Percentiles rank a stretch among this genome's conserved stretches.
These are phyloP conservation scores for Strigamia transsilvanica DNA, from an alignment of 2,888 invertebrate genomes.

Conservation along the genomic window DNA sequence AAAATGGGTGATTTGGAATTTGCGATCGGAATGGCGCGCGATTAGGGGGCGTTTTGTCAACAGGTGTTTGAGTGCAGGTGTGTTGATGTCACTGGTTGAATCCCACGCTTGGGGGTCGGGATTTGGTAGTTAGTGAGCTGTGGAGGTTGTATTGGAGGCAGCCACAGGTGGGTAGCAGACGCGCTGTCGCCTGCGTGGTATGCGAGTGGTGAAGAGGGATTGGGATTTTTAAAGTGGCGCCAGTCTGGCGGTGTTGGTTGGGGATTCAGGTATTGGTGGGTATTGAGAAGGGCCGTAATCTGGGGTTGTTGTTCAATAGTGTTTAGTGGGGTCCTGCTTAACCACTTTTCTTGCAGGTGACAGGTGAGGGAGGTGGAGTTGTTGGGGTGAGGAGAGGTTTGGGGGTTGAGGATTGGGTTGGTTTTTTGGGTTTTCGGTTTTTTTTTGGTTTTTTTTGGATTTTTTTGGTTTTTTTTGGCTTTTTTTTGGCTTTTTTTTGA, in stretches of 20 bases:
- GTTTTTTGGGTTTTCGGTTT: background rate
- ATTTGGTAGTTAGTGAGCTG: background rate
- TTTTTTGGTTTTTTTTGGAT: background rate
- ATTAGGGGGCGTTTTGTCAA: conserved; percentile 12
- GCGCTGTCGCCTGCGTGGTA: conserved; percentile 33
- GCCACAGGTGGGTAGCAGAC: conserved; percentile 45
- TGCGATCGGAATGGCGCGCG: too few relatives aligned
- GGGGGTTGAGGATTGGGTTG: background rate
- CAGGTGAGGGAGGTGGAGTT: background rate
- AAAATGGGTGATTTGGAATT: too few relatives aligned
- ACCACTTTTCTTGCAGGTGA: background rate
- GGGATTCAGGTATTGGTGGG: background rate
- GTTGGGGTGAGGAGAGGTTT: background rate
- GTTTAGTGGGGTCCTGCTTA: background rate
- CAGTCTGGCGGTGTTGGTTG: background rate
- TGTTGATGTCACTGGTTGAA: conserved; percentile 24
- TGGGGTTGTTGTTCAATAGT: background rate
- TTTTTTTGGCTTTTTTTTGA: too few relatives aligned
- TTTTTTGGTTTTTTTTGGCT: too few relatives aligned
- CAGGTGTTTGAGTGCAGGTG: conserved; percentile 34
- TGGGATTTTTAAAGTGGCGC: background rate
- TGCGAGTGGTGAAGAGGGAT: conserved; percentile 9
- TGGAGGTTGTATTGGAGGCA: background rate
- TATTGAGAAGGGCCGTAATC: background rate
- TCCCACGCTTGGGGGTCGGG: conserved; percentile 3